Conservation (phyloP, 2,113 vertebrate species). For the Nycticebus coucang region DNA sequence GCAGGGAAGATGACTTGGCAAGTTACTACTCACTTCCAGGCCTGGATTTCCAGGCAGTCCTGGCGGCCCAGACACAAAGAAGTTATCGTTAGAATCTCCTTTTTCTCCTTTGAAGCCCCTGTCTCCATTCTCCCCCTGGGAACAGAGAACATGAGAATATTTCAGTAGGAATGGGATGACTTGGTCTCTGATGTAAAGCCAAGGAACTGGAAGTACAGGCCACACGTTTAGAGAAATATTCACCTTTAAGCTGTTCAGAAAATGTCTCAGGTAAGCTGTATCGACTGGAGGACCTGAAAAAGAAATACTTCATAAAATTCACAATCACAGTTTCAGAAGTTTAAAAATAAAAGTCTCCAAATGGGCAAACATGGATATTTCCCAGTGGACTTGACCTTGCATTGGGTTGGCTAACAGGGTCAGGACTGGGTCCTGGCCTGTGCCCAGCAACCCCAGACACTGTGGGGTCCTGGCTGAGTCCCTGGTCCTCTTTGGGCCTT, state of each 20-base stretch:
- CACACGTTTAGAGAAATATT: conserved; percentile 52
- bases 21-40: conserved; percentile 85
- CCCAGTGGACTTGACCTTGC: neutral
- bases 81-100: conserved; percentile 84
- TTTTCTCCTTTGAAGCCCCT: conserved; percentile 90
- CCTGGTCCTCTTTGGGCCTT: neutral
- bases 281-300: conserved; percentile 85
- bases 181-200: neutral
- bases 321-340: conserved; percentile 61
- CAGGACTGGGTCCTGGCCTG: neutral
- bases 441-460: neutral
- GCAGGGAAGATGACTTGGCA: neutral
- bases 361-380: neutral
- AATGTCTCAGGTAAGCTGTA: conserved; percentile 84
- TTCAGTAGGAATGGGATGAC: neutral
- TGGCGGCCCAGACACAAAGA: conserved; percentile 85
- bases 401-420: neutral
- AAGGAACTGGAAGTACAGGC: neutral
- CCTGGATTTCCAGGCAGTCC: conserved; percentile 91
- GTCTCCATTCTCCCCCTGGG: conserved; percentile 88
- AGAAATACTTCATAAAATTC: conserved; percentile 59
- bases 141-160: conserved; percentile 61
- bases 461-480: neutral
- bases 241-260: conserved; percentile 86
- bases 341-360: neutral